These are phyloP conservation scores for Triplophysa bombifrons DNA, from an alignment of 2,797 vertebrate genomes.

Conservation along the genomic window DNA sequence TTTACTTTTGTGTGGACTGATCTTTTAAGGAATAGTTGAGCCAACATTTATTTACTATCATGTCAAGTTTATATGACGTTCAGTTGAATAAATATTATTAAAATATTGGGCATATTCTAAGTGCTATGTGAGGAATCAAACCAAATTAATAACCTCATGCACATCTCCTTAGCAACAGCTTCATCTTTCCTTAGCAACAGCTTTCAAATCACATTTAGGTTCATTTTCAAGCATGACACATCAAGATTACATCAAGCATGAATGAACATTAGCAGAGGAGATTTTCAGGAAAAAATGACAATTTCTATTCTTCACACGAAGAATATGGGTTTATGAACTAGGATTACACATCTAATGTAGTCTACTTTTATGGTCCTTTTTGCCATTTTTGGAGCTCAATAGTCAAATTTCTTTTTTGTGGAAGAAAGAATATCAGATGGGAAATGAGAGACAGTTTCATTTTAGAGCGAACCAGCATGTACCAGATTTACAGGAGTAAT, in stretches of 20 bases:
- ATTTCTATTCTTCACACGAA: neutral
- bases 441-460: neutral
- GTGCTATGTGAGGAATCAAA: too few relatives aligned
- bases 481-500: neutral
- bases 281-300: neutral
- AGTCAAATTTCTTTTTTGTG: neutral
- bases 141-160: neutral
- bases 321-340: neutral
- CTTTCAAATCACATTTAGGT: neutral
- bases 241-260: neutral
- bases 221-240: neutral
- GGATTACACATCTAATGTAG: neutral
- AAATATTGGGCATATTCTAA: too few relatives aligned
- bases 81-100: too few relatives aligned
- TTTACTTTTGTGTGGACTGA: too few relatives aligned
- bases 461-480: neutral
- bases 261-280: neutral
- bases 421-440: neutral
- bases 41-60: neutral
- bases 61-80: neutral
- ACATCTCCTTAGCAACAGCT: neutral
- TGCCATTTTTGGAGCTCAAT: neutral
- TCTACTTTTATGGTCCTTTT: neutral
- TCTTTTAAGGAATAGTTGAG: neutral
- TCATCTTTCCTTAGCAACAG: constrained; percentile 3